These are phyloP conservation scores for Platalea minor DNA, from an alignment of 2,797 vertebrate genomes.

Conservation along the genomic window DNA sequence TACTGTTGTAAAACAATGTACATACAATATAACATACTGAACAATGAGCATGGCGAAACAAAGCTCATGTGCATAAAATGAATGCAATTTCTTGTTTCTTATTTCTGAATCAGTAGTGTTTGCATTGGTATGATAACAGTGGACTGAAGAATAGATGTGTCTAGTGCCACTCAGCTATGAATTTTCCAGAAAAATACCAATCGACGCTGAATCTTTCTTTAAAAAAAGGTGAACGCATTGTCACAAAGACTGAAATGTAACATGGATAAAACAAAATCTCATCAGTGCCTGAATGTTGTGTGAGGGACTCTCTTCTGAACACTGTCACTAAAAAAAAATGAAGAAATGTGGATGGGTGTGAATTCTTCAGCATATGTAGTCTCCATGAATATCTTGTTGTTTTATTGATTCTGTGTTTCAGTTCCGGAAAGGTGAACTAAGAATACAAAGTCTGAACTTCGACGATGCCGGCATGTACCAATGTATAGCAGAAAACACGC, in stretches of 20 bases:
- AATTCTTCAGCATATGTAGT: not conserved
- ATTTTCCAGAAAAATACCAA: not conserved
- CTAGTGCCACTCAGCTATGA: not conserved
- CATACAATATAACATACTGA: not conserved
- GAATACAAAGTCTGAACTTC: slow-evolving; percentile 82
- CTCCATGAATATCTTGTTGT: not conserved
- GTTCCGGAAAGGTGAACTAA: slow-evolving; percentile 84
- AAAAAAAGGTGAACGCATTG: not conserved
- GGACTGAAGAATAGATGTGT: not conserved
- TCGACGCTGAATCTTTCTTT: not conserved
- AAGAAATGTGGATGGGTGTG: not conserved
- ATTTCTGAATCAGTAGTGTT: not conserved
- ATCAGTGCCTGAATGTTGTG: not conserved
- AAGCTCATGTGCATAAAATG: not conserved
- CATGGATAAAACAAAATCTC: not conserved
- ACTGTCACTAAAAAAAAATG: not conserved
- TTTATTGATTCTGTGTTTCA: slow-evolving; percentile 65
- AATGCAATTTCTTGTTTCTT: not conserved
- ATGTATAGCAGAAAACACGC: slow-evolving; percentile 88
- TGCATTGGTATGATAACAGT: not conserved
- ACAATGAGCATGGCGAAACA: not conserved
- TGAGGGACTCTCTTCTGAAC: not conserved
- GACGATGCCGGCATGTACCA: slow-evolving; percentile 95
- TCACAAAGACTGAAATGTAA: not conserved
- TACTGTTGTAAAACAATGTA: not conserved